These are phyloP conservation scores for Aix galericulata DNA, from an alignment of 2,113 vertebrate species.

Conservation along the genomic window DNA sequence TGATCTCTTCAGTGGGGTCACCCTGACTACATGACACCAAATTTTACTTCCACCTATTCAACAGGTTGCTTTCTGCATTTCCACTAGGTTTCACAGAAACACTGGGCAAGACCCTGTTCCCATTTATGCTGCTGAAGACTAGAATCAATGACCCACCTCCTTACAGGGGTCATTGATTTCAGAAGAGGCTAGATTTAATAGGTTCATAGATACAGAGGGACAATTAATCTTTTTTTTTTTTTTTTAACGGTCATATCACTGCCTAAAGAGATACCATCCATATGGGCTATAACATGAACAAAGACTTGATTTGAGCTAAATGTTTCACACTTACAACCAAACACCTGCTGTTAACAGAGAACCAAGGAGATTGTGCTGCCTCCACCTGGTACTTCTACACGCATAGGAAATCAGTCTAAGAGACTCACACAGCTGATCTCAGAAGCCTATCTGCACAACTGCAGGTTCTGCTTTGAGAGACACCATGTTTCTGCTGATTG, in stretches of 20 bases:
- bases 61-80: not conserved
- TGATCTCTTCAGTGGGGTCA: not conserved
- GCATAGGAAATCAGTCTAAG: not conserved
- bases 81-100: not conserved
- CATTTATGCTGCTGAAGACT: not conserved
- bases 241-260: not conserved
- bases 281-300: not conserved
- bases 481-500: not conserved
- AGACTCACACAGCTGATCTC: not conserved
- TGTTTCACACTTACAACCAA: not conserved
- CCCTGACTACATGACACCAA: not conserved
- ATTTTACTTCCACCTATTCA: not conserved
- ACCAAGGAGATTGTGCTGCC: not conserved
- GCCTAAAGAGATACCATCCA: fast-evolving
- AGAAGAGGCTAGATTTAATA: not conserved
- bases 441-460: not conserved
- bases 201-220: not conserved
- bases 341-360: not conserved
- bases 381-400: not conserved
- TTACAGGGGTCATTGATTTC: not conserved
- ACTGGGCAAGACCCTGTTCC: not conserved
- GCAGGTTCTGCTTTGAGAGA: not conserved
- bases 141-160: not conserved
- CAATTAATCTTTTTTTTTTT: not conserved
- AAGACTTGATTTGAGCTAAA: not conserved